Evolutionary conservation across 2,797 vertebrate species (phyloP).

Genomic region (Rhynchonycteris naso): DNA sequence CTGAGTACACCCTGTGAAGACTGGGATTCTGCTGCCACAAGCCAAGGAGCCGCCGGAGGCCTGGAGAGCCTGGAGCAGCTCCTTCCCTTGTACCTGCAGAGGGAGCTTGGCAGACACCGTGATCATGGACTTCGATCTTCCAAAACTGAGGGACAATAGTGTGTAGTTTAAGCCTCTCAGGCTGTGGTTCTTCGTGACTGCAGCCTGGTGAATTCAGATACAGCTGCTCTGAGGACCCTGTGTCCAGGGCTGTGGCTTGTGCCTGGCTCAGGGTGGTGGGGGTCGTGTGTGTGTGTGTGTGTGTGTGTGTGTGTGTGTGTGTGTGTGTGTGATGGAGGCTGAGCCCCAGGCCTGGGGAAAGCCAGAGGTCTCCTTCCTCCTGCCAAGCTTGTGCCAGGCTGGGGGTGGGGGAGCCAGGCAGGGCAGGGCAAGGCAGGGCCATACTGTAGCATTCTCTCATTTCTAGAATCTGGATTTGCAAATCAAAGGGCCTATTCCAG

Average conservation of each 20-base stretch:
- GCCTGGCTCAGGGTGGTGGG: not conserved
- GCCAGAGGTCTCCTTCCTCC: not conserved
- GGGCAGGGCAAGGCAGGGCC: not conserved
- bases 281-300: no score
- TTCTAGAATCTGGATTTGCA: slow-evolving; percentile 53
- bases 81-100: not conserved
- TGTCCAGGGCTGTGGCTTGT: not conserved
- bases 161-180: not conserved
- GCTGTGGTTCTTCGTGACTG: not conserved
- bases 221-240: not conserved
- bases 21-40: not conserved
- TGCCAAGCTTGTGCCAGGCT: not conserved
- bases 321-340: not conserved
- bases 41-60: not conserved
- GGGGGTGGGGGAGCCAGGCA: fast-evolving
- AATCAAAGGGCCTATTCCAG: slow-evolving; percentile 58
- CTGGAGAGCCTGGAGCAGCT: not conserved
- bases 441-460: not conserved
- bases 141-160: not conserved
- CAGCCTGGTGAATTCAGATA: not conserved
- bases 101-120: not conserved
- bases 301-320: no score
- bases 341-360: not conserved
- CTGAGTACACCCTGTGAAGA: not conserved
- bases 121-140: not conserved